Conservation (phyloP, 1,140 invertebrate genomes). For the Aphaenogaster floridana region DNA sequence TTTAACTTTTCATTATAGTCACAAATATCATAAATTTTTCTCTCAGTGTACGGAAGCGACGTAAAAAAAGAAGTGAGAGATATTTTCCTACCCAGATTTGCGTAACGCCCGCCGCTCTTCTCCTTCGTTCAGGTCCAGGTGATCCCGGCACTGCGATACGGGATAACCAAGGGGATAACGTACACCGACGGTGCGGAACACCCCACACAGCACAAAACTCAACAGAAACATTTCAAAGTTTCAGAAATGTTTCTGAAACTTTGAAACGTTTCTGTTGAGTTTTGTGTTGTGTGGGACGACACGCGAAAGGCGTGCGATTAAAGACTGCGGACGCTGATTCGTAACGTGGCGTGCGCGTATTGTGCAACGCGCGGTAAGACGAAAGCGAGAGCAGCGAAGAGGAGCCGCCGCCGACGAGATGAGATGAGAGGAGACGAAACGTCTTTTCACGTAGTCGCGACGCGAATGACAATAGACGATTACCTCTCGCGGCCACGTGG, state of each 20-base stretch:
- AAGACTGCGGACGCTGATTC: background rate
- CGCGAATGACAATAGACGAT: slow-evolving; percentile 48
- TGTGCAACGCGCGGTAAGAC: background rate
- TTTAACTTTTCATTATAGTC: too few species aligned
- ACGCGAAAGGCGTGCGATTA: slow-evolving; percentile 27
- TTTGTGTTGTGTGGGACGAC: background rate
- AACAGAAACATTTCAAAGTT: too few species aligned
- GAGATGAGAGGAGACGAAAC: background rate
- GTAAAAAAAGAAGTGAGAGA: background rate
- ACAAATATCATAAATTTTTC: too few species aligned
- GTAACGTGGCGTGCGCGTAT: background rate
- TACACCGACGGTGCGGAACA: background rate
- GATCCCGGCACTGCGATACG: slow-evolving; percentile 6
- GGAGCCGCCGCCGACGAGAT: background rate
- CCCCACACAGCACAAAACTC: too few species aligned
- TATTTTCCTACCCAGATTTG: slow-evolving; percentile 34
- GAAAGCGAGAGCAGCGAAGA: background rate
- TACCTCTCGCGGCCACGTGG: slow-evolving; percentile 40
- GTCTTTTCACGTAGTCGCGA: background rate
- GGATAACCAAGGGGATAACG: background rate
- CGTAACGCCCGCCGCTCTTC: slow-evolving; percentile 33
- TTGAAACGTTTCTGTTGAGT: too few species aligned
- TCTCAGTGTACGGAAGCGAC: slow-evolving; percentile 15
- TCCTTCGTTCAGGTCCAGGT: background rate
- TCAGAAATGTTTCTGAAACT: too few species aligned